These are phyloP conservation scores for Cyprinus carpio DNA, from an alignment of 2,113 vertebrate species.

Conservation along the genomic window DNA sequence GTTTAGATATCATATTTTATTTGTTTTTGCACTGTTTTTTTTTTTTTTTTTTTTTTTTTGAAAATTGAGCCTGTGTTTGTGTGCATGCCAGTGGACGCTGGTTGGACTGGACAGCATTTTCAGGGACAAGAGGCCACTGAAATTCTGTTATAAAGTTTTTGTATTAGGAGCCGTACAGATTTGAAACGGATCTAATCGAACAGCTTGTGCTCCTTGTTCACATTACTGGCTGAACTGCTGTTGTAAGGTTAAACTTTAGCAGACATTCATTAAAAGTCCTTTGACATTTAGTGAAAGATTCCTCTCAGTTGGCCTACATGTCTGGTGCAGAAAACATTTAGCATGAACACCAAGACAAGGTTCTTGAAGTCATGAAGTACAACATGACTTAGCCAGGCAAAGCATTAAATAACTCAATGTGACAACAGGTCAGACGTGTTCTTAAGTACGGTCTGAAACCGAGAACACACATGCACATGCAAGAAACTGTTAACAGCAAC, in stretches of 20 bases:
- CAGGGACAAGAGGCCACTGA: slow-evolving; percentile 22
- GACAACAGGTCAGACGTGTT: slow-evolving; percentile 29
- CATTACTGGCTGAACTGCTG: slow-evolving; percentile 1
- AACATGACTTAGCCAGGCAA: neutral
- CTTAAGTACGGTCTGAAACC: neutral
- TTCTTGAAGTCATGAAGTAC: neutral
- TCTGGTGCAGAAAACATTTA: neutral
- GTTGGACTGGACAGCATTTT: slow-evolving; percentile 31
- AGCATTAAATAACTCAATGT: neutral
- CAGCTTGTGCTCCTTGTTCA: slow-evolving; percentile 13
- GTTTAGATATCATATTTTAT: slow-evolving; percentile 67
- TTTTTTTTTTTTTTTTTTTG: slow-evolving; percentile 53
- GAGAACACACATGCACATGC: neutral
- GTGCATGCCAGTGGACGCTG: slow-evolving; percentile 33
- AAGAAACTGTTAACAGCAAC: neutral
- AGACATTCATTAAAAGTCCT: slow-evolving; percentile 31
- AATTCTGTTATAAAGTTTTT: slow-evolving; percentile 19
- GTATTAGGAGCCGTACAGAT: slow-evolving; percentile 2
- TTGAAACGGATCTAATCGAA: slow-evolving; percentile 18
- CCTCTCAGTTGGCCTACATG: neutral
- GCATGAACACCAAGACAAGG: neutral
- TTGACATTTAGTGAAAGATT: slow-evolving; percentile 41
- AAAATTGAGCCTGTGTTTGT: slow-evolving; percentile 39
- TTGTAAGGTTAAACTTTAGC: slow-evolving; percentile 38
- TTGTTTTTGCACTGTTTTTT: slow-evolving; percentile 59